phyloP scores from a whole-genome alignment of 1,140 invertebrate genomes.

The Pogonomyrmex barbatus region DNA sequence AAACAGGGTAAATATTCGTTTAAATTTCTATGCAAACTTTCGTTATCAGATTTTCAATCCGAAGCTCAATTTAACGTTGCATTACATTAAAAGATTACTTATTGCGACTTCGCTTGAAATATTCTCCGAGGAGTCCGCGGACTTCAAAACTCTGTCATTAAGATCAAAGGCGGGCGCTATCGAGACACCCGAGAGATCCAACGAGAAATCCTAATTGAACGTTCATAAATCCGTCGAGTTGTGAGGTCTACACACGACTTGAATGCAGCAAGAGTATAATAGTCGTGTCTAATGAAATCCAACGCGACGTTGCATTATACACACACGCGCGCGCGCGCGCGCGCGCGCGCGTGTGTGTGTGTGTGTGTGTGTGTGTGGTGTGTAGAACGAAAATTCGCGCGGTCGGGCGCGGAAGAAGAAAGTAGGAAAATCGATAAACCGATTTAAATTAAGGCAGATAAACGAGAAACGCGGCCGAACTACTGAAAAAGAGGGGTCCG shows the following conservation, averaged over 20 bases:
- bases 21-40: background rate
- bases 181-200: background rate
- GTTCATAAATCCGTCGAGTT: conserved; percentile 1
- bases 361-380: too few relatives aligned
- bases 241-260: background rate
- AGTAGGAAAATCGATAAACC: conserved; percentile 49
- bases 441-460: conserved; percentile 55
- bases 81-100: background rate
- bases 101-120: conserved; percentile 9
- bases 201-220: conserved; percentile 29
- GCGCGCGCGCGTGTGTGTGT: too few relatives aligned
- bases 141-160: background rate
- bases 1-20: background rate
- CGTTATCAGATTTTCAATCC: background rate
- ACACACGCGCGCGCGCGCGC: background rate
- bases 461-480: conserved; percentile 14
- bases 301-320: background rate
- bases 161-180: background rate
- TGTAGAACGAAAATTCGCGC: conserved; percentile 7
- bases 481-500: background rate
- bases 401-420: background rate
- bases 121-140: background rate
- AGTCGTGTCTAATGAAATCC: conserved; percentile 27
- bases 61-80: background rate
- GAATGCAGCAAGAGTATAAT: background rate